phyloP scores from a whole-genome alignment of 2,888 invertebrate species.

The Argyra leucocephala region DNA sequence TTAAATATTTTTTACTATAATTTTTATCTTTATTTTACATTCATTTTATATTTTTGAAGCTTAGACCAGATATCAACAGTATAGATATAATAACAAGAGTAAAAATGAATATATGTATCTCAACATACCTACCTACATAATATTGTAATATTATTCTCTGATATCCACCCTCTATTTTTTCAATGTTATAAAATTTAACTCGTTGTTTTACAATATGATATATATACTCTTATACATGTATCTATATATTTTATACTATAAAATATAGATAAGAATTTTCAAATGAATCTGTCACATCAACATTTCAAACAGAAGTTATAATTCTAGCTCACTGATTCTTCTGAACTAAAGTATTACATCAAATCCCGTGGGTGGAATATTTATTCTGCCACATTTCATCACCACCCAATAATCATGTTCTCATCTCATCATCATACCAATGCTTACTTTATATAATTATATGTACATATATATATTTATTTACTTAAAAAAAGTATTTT shows the following conservation, averaged over 20 bases:
- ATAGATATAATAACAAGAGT: too few species aligned
- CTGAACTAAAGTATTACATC: not conserved
- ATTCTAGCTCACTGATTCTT: constrained; percentile 1
- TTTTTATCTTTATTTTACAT: too few species aligned
- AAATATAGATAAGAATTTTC: not conserved
- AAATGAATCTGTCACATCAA: not conserved
- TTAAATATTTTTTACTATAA: too few species aligned
- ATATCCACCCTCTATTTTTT: not conserved
- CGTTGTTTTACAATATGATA: not conserved
- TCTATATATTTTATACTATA: not conserved
- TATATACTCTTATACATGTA: too few species aligned
- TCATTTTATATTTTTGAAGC: too few species aligned
- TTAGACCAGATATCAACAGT: too few species aligned
- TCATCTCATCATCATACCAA: not conserved
- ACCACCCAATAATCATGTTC: not conserved
- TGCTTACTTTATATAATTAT: not conserved
- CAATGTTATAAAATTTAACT: not conserved
- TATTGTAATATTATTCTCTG: too few species aligned
- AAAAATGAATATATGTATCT: too few species aligned
- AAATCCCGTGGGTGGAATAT: constrained; percentile 6
- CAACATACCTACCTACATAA: too few species aligned
- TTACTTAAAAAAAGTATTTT: too few species aligned
- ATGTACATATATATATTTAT: not conserved
- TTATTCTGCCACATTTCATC: constrained; percentile 3
- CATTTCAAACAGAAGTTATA: not conserved